Conservation (phyloP, 23 tunicate genomes). For the Clavelina lepadiformis region DNA sequence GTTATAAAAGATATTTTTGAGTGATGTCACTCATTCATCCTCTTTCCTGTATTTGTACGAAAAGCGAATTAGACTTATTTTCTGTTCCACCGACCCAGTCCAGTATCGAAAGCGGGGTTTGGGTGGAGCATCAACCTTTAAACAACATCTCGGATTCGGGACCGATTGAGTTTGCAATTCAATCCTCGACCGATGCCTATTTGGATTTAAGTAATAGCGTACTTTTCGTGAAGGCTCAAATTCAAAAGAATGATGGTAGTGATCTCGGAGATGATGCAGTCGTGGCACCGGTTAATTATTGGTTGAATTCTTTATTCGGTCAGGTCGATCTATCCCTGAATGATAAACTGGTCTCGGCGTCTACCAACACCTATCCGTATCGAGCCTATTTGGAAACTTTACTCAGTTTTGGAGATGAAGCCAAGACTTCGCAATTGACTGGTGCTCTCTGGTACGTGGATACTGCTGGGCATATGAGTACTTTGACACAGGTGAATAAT, state of each 20-base stretch:
- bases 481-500: background rate
- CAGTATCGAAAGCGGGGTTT: background rate
- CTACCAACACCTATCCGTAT: slow-evolving; percentile 18
- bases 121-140: slow-evolving; percentile 7
- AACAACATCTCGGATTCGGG: slow-evolving; percentile 1
- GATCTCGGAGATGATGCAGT: slow-evolving; percentile 12
- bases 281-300: slow-evolving; percentile 7
- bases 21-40: slow-evolving; percentile 6
- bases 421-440: slow-evolving; percentile 1
- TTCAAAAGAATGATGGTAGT: background rate
- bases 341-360: background rate
- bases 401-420: slow-evolving; percentile 10
- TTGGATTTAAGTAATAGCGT: slow-evolving; percentile 10
- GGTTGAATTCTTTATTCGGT: slow-evolving; percentile 1
- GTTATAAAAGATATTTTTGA: slow-evolving; percentile 3
- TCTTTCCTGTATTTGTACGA: background rate
- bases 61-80: slow-evolving; percentile 17
- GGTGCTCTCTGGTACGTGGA: slow-evolving; percentile 4
- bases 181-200: slow-evolving; percentile 1
- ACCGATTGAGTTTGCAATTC: slow-evolving; percentile 14
- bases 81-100: slow-evolving; percentile 19
- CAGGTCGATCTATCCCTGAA: slow-evolving; percentile 9
- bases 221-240: slow-evolving; percentile 1
- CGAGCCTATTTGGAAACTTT: slow-evolving; percentile 22
- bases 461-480: slow-evolving; percentile 8